phyloP scores from a whole-genome alignment of 2,888 invertebrate species.

The Thera obeliscata region DNA sequence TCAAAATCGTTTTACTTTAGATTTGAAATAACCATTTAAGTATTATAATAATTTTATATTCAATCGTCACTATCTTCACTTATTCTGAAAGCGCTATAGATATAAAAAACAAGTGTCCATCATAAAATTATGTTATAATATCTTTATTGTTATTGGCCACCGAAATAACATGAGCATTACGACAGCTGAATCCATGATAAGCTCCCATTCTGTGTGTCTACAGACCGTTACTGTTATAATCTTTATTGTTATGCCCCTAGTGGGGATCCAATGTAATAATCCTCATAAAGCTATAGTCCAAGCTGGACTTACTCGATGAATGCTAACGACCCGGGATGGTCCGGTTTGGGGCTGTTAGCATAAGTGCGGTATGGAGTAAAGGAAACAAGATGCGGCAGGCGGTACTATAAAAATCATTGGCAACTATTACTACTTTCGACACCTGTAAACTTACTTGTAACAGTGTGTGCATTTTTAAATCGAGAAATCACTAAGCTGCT shows the following conservation, averaged over 20 bases:
- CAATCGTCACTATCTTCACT: conserved; percentile 9
- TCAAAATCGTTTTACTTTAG: background rate
- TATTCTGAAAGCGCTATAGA: conserved; percentile 13
- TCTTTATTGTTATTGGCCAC: conserved; percentile 30
- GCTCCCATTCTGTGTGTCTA: conserved; percentile 23
- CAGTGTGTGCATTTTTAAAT: background rate
- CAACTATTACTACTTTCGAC: background rate
- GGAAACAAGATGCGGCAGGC: conserved; percentile 13
- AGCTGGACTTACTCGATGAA: conserved; percentile 54
- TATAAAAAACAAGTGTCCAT: conserved; percentile 17
- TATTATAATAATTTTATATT: conserved; percentile 1
- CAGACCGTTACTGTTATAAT: conserved; percentile 43
- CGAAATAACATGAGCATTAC: conserved; percentile 28
- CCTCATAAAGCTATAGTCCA: conserved; percentile 51
- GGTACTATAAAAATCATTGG: background rate
- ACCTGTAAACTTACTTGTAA: background rate
- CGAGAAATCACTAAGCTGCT: background rate
- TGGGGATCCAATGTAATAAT: conserved; percentile 48
- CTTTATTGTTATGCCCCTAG: conserved; percentile 43
- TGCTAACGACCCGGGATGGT: conserved; percentile 54
- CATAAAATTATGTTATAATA: conserved; percentile 23
- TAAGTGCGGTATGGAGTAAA: conserved; percentile 14
- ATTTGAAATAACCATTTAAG: conserved; percentile 5
- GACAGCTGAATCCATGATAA: conserved; percentile 32
- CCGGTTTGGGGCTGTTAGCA: conserved; percentile 40